Evolutionary conservation across 1,140 invertebrate genomes (phyloP).

Genomic region (Asobara japonica): DNA sequence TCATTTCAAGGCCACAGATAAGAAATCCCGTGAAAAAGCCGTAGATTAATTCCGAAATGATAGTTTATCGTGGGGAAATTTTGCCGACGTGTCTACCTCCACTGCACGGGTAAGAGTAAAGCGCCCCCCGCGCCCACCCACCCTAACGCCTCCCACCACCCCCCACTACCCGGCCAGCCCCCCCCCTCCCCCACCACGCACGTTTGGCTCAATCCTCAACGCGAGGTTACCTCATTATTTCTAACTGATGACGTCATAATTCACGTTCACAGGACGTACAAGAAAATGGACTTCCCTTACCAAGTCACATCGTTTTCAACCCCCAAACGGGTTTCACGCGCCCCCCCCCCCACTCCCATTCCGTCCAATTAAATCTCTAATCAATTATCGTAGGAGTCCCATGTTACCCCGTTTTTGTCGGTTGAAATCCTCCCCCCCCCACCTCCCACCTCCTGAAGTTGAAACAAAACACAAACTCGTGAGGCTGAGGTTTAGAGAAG

Average conservation of each 20-base stretch:
- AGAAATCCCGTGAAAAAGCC: neutral
- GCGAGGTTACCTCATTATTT: slow-evolving; percentile 58
- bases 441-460: no score
- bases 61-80: slow-evolving; percentile 51
- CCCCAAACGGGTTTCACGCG: neutral
- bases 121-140: no score
- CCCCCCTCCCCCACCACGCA: no score
- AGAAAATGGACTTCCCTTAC: slow-evolving; percentile 57
- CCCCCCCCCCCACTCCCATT: slow-evolving; percentile 45
- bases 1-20: neutral
- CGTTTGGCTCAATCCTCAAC: slow-evolving; percentile 37
- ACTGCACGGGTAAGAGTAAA: slow-evolving; percentile 1
- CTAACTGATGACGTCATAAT: slow-evolving; percentile 56
- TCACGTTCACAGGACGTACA: slow-evolving; percentile 54
- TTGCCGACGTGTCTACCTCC: slow-evolving; percentile 41
- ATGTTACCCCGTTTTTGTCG: slow-evolving; percentile 24
- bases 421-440: neutral
- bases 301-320: slow-evolving; percentile 29
- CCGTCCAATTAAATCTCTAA: slow-evolving; percentile 56
- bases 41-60: slow-evolving; percentile 53
- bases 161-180: no score
- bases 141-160: no score
- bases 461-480: slow-evolving; percentile 11
- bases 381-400: slow-evolving; percentile 45
- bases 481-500: neutral